phyloP scores from a whole-genome alignment of 1,140 invertebrate species.

The Holotrichia oblita region DNA sequence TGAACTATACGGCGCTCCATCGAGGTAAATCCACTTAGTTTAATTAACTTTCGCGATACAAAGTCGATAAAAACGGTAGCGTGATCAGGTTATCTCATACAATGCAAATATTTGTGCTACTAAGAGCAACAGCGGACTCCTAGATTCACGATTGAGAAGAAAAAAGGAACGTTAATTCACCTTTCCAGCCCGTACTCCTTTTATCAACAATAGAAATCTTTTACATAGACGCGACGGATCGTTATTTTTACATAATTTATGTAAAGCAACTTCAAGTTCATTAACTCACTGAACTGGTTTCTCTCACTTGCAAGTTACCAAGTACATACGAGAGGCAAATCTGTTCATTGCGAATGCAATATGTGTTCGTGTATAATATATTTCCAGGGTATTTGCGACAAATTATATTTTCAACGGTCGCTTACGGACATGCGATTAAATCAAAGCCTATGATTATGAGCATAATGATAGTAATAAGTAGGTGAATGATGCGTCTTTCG shows the following conservation, averaged over 20 bases:
- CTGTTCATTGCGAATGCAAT: background rate
- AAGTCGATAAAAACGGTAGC: no score
- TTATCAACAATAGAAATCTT: conserved; percentile 8
- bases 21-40: no score
- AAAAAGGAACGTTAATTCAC: background rate
- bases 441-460: background rate
- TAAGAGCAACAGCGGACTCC: background rate
- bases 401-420: background rate
- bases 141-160: background rate
- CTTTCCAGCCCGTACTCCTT: background rate
- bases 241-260: conserved; percentile 14
- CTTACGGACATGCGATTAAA: background rate
- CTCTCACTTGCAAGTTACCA: conserved; percentile 4
- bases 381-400: background rate
- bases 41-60: no score
- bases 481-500: background rate
- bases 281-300: conserved; percentile 7
- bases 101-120: background rate
- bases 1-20: no score
- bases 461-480: background rate
- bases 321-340: background rate
- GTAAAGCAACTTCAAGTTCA: conserved; percentile 5
- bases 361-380: background rate
- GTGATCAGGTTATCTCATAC: no score
- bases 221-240: background rate